phyloP scores from a whole-genome alignment of 2,888 invertebrate species.

The Temnothorax ravouxi region DNA sequence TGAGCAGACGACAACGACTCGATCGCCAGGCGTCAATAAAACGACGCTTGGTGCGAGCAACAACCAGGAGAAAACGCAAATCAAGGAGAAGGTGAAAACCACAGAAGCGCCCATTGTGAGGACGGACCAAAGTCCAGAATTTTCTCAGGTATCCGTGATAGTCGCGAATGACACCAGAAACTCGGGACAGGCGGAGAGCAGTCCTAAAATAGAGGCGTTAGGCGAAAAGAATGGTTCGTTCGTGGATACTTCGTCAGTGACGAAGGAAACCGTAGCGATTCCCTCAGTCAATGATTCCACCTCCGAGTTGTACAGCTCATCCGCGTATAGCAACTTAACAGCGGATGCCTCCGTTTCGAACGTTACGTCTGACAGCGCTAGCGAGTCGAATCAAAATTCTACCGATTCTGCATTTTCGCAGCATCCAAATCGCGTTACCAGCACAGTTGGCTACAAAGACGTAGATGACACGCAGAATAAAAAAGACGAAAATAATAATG shows the following conservation, averaged over 20 bases:
- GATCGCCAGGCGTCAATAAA: neutral
- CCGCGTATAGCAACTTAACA: neutral
- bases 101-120: conserved; percentile 25
- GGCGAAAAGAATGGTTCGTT: neutral
- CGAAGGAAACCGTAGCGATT: neutral
- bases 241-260: neutral
- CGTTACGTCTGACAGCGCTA: neutral
- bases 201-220: neutral
- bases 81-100: conserved; percentile 4
- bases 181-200: neutral
- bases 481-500: neutral
- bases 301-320: neutral
- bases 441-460: neutral
- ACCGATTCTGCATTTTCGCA: neutral
- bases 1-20: neutral
- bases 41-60: neutral
- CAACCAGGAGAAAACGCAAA: conserved; percentile 9
- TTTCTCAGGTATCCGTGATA: neutral
- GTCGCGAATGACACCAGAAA: neutral
- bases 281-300: neutral
- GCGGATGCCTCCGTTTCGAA: neutral
- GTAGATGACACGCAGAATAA: neutral
- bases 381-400: neutral
- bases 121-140: neutral
- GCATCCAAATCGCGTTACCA: conserved; percentile 16